Conservation (phyloP, 1,140 invertebrate species). For the Nephila pilipes region DNA sequence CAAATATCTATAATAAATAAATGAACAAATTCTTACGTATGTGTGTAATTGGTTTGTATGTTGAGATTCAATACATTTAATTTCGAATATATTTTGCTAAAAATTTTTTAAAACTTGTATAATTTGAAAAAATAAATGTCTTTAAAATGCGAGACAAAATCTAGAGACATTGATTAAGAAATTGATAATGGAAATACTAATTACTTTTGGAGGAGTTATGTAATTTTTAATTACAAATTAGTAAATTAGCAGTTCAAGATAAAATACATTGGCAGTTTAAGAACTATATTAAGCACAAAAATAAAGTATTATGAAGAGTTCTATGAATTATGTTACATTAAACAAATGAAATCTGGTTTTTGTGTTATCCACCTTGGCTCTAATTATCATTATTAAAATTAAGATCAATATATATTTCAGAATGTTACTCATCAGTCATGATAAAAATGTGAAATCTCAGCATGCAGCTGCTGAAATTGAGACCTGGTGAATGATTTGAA, state of each 20-base stretch:
- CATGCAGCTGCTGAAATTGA: background rate
- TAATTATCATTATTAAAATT: background rate
- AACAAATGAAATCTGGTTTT: background rate
- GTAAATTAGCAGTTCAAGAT: background rate
- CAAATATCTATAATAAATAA: constrained; percentile 1
- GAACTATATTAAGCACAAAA: background rate
- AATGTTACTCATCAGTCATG: background rate
- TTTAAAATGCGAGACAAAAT: background rate
- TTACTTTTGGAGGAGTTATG: background rate
- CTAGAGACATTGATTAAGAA: background rate
- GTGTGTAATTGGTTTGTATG: background rate
- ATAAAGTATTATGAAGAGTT: background rate
- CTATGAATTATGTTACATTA: background rate
- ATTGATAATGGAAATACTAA: background rate
- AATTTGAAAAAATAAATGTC: background rate
- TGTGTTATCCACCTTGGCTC: background rate
- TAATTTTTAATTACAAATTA: background rate
- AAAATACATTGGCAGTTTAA: background rate
- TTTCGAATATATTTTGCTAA: background rate
- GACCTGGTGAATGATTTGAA: constrained; percentile 15
- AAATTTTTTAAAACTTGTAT: background rate
- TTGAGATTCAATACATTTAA: background rate
- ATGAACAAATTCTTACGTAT: background rate
- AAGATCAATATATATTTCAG: background rate
- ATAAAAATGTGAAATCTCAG: constrained; percentile 21